Conservation (phyloP, 1,140 invertebrate species). For the Polypedilum pembai region DNA sequence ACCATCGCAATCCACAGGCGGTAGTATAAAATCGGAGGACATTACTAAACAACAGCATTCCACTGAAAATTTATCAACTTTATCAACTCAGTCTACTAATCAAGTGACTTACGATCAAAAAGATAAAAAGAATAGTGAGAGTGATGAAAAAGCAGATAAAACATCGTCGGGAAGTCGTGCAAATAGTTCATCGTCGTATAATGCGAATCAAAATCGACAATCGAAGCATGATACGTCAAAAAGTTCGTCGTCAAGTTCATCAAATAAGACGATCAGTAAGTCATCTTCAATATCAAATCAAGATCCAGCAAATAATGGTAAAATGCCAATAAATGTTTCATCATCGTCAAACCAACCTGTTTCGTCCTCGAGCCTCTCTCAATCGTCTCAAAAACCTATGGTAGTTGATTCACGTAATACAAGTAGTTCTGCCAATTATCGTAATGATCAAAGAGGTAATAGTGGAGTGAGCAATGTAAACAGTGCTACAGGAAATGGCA, state of each 20-base stretch:
- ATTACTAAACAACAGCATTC: not conserved
- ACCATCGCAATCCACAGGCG: conserved; percentile 17
- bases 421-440: not conserved
- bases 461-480: not conserved
- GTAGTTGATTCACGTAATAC: not conserved
- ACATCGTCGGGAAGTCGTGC: not conserved
- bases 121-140: too few relatives aligned
- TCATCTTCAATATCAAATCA: not conserved
- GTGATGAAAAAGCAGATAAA: too few relatives aligned
- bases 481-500: not conserved
- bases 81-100: conserved; percentile 9
- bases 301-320: not conserved
- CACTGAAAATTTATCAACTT: not conserved
- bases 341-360: not conserved
- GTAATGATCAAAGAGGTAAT: not conserved
- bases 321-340: not conserved
- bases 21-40: conserved; percentile 30
- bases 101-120: too few relatives aligned
- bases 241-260: not conserved
- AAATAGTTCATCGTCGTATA: not conserved
- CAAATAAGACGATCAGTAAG: not conserved
- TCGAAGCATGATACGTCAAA: not conserved
- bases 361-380: not conserved
- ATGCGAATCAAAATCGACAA: not conserved
- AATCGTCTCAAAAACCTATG: not conserved